Base-by-base conservation (phyloP, 1,140 invertebrate species). In the Fopius arisanus region DNA sequence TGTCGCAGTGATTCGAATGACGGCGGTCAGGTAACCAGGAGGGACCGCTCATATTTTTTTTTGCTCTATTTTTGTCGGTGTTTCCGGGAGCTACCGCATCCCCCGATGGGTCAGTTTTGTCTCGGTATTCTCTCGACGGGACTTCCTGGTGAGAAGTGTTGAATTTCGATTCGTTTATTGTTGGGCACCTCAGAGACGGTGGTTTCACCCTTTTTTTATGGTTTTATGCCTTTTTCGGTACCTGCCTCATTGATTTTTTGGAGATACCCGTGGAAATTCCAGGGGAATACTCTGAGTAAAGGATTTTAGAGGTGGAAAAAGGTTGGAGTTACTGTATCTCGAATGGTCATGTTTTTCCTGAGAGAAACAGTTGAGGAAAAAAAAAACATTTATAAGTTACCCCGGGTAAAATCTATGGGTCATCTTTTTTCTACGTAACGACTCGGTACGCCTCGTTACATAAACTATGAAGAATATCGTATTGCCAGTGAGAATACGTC, bases 31-130 rank as follows among this genome's bases (percentile, higher is more conserved):
- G 67, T 68, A 68, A 21, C 67, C 67, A 19, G 43, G 29, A 6
- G 6, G 31, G 28, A 37, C 16, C 7, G 28, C 37, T 16, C 33
- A 5, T 21, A 12, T 26, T 68, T 37, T 37, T 82, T 80, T 79
- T 79, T 80, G 76, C 68, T 80, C 73, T 73, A 78, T 77, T 80
- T 78, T 83, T 78, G 76, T 78, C 78, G 79, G 78, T 82, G 9
- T n/a, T 83, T 78, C 72, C 75, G 77, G 63, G 72, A 80, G 70
- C 76, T 74, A 75, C 77, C 75, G 72, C 78, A 76, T 75, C 67
- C 14, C 74, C 66, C 54, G 73, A 72, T 76, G 73, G 74, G 43
- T 16, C 43, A 48, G 43, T 19, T 48, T n/a, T 48, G 43, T 16
- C 5, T 37, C 33, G 9, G 7, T 37, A n/a, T 48, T 7, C 43